A percentile compares a stretch with the other conserved stretches of the same genome.
Evolutionary conservation across 30 jellyfish, hydroid and myxozoan genomes (phyloP).

Genomic region (Chrysaora quinquecirrha): DNA sequence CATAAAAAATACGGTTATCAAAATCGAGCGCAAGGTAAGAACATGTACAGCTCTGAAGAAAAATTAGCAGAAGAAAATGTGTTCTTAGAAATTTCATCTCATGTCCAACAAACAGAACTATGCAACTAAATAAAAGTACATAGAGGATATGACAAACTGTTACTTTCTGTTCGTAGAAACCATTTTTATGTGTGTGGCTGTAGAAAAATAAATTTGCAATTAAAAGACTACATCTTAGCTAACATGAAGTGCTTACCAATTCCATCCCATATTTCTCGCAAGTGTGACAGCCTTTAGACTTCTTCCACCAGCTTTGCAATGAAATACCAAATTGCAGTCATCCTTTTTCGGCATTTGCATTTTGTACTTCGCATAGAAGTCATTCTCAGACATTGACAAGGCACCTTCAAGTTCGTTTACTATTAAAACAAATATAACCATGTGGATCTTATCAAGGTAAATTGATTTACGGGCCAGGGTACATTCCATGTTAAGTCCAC

Average conservation of each 20-base stretch:
- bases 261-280: conserved; percentile 78
- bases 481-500: no score
- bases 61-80: no score
- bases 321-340: conserved; percentile 82
- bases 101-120: no score
- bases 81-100: no score
- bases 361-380: conserved; percentile 46
- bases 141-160: no score
- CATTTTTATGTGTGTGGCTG: background rate
- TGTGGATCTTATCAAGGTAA: no score
- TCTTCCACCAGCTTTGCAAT: conserved; percentile 89
- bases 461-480: no score
- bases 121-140: no score
- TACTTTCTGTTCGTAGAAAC: no score
- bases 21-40: background rate
- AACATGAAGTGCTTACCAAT: conserved; percentile 59
- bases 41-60: background rate
- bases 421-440: no score
- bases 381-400: conserved; percentile 51
- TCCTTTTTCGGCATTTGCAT: conserved; percentile 59
- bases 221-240: background rate
- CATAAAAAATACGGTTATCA: background rate
- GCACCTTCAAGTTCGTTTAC: conserved; percentile 67
- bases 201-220: background rate
- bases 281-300: conserved; percentile 75